Evolutionary conservation across 2,888 invertebrate species (phyloP), one percentile per base, ranked within the genome.

Genomic region (Trichogramma dendrolimi): DNA sequence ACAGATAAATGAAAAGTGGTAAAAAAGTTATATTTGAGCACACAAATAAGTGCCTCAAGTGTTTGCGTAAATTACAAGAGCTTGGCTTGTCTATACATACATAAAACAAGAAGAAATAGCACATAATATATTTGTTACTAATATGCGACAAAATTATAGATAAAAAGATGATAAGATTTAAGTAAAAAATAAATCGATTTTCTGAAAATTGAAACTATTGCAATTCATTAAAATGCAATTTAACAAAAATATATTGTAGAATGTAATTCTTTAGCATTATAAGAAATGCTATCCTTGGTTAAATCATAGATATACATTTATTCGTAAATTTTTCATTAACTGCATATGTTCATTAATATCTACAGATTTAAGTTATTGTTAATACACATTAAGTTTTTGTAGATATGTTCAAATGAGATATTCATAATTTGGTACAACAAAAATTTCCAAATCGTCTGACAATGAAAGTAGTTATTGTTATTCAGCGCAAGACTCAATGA

Each of bases 81-180:
- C 78, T 79, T 78, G 79, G 79, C 79, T 79, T 79, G 76, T 79
- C 78, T 71, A 75, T 77, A 77, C 76, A 77, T 73, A 77, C 72
- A 75, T 73, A 27, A 27, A 74, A 75, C 75, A 75, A 72, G 72
- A 71, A 72, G 53, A 70, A 71, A 73, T 71, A 76, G 78, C 78
- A 78, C 78, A 78, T 74, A 74, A 78, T 79, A 78, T 78, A 79
- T 78, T 79, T 79, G 79, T 78, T 78, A 77, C 75, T 75, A 73
- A 76, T 77, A 77, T 77, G 76, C 75, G 77, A 70, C 73, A 73
- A 73, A 77, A 75, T 75, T 68, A 58, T 58, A 39, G 11, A 4
- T 47, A 62, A 66, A 66, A 27, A 27, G 27, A 67, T 55, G 50
- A 44, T 60, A 62, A 62, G 61, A 48, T 51, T 61, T 61, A 59